Base-by-base conservation (phyloP, 2,888 invertebrate genomes). In the Drosophila pseudotakahashii region DNA sequence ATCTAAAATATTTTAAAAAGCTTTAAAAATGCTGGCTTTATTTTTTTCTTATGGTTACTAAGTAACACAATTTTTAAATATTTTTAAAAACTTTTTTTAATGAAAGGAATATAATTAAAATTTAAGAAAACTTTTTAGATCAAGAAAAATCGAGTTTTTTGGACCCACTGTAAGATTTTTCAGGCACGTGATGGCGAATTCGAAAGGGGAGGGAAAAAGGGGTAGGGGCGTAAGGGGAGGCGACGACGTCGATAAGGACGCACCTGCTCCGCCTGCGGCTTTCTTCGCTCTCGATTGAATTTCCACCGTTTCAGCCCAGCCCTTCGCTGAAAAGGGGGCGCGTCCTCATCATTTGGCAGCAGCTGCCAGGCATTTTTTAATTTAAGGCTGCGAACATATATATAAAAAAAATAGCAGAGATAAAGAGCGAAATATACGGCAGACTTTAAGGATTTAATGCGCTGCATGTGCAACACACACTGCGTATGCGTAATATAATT, bases 401-500 rank as follows among this genome's bases (percentile, higher is more conserved):
- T 45, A 13, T 14, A 42, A 14, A 26, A 63, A 36, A 11, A n/a
- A 26, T 5, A 34, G 10, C 26, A 50, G 14, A 32, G 34, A 14
- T 50, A 19, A 48, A 48, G 26, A 48, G 32, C 32, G 50, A 32
- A 41, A 59, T 54, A 14, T 30, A 34, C 23, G 7, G 13, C n/a
- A 36, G 57, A 51, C 14, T 63, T 64, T 37, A 50, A 63, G 41
- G 50, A 42, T 23, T 64, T 64, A 36, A 50, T 30, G 47, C 36
- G 42, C 42, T 34, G 61, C 63, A 61, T 42, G 41, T 50, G 63
- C 44, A 63, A 36, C 54, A 62, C 54, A 62, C 71, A 48, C 48
- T 51, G 71, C 72, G 71, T 63, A 72, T 72, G 71, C 71, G 73
- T 72, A 72, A 72, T 72, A 52, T 72, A 72, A 73, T 72, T 72